phyloP scores from a whole-genome alignment of 2,888 invertebrate genomes.

The Rosalia funebris region DNA sequence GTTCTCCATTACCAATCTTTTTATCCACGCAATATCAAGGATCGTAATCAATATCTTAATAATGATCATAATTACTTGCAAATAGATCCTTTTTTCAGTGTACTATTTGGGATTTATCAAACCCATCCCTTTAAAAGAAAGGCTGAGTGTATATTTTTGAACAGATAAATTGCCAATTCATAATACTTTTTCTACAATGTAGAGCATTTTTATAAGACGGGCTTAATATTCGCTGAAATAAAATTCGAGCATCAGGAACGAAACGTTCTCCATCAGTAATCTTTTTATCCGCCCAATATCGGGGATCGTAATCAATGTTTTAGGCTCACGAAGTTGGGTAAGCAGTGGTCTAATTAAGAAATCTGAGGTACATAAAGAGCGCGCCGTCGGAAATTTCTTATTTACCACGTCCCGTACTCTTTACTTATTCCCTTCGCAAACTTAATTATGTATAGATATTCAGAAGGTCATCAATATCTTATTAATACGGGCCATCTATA shows the following conservation, averaged over 20 bases:
- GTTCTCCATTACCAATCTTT: not conserved
- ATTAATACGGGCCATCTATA: conserved; percentile 33
- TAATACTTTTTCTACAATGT: too few relatives aligned
- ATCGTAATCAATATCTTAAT: conserved; percentile 12
- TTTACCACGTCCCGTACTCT: conserved; percentile 31
- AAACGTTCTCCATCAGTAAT: not conserved
- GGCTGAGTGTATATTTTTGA: too few relatives aligned
- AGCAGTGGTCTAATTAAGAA: conserved; percentile 21
- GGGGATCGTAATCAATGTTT: conserved; percentile 17
- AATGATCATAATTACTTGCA: too few relatives aligned
- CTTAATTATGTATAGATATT: conserved; percentile 46
- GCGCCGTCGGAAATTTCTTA: conserved; percentile 21
- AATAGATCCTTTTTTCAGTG: too few relatives aligned
- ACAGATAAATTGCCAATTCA: too few relatives aligned
- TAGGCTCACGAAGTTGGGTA: conserved; percentile 11
- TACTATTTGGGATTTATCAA: too few relatives aligned
- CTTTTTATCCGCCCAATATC: conserved; percentile 14
- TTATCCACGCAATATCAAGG: conserved; percentile 8
- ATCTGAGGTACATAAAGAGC: conserved; percentile 19
- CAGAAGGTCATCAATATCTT: conserved; percentile 43
- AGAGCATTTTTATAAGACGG: not conserved
- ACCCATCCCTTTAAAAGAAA: too few relatives aligned
- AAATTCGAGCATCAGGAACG: conserved; percentile 9
- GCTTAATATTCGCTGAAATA: not conserved
- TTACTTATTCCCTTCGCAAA: conserved; percentile 44